A percentile compares a stretch with the other conserved stretches of the same genome.
Evolutionary conservation across 2,888 invertebrate species (phyloP).

Genomic region (Reticulitermes lucifugus): DNA sequence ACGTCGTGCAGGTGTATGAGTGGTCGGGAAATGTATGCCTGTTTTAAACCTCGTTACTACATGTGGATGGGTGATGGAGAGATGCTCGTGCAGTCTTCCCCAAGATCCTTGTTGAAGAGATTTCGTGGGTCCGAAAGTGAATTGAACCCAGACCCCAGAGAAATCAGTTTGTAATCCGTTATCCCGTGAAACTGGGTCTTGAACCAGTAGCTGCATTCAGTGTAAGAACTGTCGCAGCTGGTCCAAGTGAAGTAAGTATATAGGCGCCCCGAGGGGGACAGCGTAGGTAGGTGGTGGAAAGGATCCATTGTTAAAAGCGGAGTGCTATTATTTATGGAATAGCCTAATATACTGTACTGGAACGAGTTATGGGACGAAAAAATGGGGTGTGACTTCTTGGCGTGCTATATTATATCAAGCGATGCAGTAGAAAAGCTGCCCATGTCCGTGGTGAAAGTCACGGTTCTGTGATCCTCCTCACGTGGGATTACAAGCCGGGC

Average conservation of each 20-base stretch:
- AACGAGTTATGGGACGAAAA: conserved; percentile 16
- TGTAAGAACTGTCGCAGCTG: conserved; percentile 6
- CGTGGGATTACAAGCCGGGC: too few species aligned
- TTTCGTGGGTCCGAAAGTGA: too few species aligned
- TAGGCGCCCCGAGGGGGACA: background rate
- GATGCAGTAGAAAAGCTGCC: background rate
- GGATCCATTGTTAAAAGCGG: conserved; percentile 19
- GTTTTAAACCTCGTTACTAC: too few species aligned
- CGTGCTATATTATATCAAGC: conserved; percentile 24
- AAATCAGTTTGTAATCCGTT: too few species aligned
- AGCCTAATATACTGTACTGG: conserved; percentile 32
- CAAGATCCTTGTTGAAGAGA: too few species aligned
- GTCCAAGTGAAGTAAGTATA: conserved; percentile 18
- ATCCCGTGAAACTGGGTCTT: too few species aligned
- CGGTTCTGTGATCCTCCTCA: too few species aligned
- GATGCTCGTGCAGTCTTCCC: too few species aligned
- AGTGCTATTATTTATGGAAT: conserved; percentile 39
- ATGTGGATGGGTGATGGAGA: too few species aligned
- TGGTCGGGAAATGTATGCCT: too few species aligned
- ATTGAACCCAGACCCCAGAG: too few species aligned
- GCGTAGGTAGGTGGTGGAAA: conserved; percentile 33
- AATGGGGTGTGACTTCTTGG: conserved; percentile 35
- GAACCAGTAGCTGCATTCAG: background rate
- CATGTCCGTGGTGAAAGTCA: background rate
- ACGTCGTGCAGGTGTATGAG: too few species aligned